Evolutionary conservation across 2,113 vertebrate genomes (phyloP).

Genomic region (Ramphastos sulfuratus): DNA sequence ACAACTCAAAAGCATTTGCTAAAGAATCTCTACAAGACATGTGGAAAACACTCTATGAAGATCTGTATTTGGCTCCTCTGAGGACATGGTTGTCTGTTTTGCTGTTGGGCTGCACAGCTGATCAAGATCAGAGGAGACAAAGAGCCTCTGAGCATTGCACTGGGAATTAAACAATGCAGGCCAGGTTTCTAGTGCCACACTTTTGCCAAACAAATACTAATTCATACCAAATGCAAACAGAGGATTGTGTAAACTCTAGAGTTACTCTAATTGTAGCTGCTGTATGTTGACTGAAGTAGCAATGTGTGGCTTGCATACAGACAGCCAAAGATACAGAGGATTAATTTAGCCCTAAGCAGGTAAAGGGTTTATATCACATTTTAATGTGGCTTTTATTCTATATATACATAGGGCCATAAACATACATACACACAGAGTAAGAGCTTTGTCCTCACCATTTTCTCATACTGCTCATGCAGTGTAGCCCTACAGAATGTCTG

Average conservation of each 20-base stretch:
- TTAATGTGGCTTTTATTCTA: neutral
- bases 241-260: neutral
- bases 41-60: neutral
- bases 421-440: fast-evolving
- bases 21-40: neutral
- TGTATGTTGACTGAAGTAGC: neutral
- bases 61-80: neutral
- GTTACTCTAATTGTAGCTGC: neutral
- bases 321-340: neutral
- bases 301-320: neutral
- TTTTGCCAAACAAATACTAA: neutral
- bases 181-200: neutral
- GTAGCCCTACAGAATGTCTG: neutral
- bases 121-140: neutral
- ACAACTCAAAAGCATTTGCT: neutral
- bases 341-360: neutral
- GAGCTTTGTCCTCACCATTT: neutral
- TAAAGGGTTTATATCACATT: neutral
- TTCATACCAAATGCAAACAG: neutral
- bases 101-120: neutral
- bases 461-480: neutral
- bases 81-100: neutral
- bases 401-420: neutral
- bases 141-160: neutral
- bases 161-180: neutral